phyloP scores from a whole-genome alignment of 2,888 invertebrate genomes.

The Tiliacea citrago region DNA sequence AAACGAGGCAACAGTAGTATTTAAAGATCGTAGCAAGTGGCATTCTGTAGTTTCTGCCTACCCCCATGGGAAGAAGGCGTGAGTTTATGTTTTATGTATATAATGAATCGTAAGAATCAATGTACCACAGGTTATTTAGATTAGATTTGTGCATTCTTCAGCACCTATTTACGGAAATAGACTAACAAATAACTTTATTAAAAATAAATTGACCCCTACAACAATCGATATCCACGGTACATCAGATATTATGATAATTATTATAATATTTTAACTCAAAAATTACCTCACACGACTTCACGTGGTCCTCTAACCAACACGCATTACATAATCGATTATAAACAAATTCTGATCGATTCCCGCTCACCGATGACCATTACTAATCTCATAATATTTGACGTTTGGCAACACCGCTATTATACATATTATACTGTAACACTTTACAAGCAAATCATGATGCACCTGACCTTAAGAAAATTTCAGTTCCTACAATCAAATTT shows the following conservation, averaged over 20 bases:
- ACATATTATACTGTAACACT: constrained; percentile 55
- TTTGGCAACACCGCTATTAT: constrained; percentile 55
- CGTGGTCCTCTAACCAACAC: constrained; percentile 34
- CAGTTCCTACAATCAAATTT: constrained; percentile 67
- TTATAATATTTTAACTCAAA: constrained; percentile 39
- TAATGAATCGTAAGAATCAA: too few species aligned
- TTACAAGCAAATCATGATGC: constrained; percentile 69
- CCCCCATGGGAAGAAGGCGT: too few species aligned
- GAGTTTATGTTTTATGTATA: too few species aligned
- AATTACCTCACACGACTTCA: constrained; percentile 37
- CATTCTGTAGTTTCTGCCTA: too few species aligned
- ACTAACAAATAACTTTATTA: background rate
- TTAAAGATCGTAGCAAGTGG: too few species aligned
- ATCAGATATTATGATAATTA: background rate
- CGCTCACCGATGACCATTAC: constrained; percentile 54
- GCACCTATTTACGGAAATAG: background rate
- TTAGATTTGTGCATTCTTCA: background rate
- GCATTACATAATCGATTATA: constrained; percentile 54
- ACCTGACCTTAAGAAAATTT: constrained; percentile 69
- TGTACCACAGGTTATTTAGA: too few species aligned
- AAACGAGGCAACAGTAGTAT: too few species aligned
- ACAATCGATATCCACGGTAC: background rate
- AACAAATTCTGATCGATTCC: constrained; percentile 36
- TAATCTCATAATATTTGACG: constrained; percentile 63
- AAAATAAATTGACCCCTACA: background rate